phyloP scores from a whole-genome alignment of 2,888 invertebrate genomes.

The Pecten maximus region DNA sequence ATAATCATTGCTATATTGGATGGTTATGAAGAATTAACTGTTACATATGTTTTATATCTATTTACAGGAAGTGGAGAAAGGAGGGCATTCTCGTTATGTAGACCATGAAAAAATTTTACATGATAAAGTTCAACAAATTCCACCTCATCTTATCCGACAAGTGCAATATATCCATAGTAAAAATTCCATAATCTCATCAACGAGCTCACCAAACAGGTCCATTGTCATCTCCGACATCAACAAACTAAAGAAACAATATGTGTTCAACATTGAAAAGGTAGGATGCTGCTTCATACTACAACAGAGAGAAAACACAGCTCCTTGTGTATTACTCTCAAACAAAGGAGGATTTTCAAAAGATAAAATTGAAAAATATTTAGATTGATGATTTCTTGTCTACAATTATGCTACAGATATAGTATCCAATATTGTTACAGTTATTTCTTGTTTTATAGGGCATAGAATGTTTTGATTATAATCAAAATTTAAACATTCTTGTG shows the following conservation, averaged over 20 bases:
- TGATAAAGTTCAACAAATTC: slow-evolving; percentile 61
- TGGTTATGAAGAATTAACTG: not conserved
- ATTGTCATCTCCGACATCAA: slow-evolving; percentile 79
- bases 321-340: not conserved
- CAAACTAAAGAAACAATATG: slow-evolving; percentile 79
- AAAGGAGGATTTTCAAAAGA: no score
- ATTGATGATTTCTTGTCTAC: no score
- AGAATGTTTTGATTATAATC: slow-evolving; percentile 81
- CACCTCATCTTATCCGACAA: slow-evolving; percentile 78
- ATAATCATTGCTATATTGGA: not conserved
- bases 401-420: no score
- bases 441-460: slow-evolving; percentile 67
- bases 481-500: slow-evolving; percentile 79
- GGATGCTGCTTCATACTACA: no score
- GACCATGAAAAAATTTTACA: slow-evolving; percentile 53
- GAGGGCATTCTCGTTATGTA: slow-evolving; percentile 42
- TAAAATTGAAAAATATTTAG: no score
- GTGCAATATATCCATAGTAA: slow-evolving; percentile 80
- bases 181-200: slow-evolving; percentile 79
- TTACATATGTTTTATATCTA: not conserved
- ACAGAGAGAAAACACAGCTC: not conserved
- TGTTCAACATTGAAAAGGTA: slow-evolving; percentile 81
- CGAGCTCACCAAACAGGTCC: slow-evolving; percentile 74
- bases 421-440: not conserved
- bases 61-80: slow-evolving; percentile 48